These are phyloP conservation scores for Sisor rabdophorus DNA, from an alignment of 2,113 vertebrate species.

Conservation along the genomic window DNA sequence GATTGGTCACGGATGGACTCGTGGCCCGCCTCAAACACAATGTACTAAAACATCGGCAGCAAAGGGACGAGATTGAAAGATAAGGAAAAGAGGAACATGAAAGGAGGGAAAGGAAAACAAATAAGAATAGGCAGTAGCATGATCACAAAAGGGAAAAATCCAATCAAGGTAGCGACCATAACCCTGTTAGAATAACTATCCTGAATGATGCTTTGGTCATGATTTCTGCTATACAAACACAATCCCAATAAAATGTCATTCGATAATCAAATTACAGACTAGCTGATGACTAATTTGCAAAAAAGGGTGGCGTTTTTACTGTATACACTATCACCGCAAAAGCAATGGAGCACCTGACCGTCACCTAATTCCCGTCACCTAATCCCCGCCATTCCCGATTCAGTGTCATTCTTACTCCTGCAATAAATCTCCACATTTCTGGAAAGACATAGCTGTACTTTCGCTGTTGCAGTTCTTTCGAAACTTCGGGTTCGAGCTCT, in stretches of 20 bases:
- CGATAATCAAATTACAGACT: too few relatives aligned
- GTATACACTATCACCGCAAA: too few relatives aligned
- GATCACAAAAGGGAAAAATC: constrained; percentile 63
- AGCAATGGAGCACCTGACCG: too few relatives aligned
- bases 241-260: neutral
- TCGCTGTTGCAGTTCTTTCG: too few relatives aligned
- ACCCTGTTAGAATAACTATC: neutral
- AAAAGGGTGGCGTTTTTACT: too few relatives aligned
- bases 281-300: too few relatives aligned
- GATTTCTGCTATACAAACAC: neutral
- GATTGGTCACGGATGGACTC: constrained; percentile 98
- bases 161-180: constrained; percentile 16
- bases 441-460: too few relatives aligned
- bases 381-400: too few relatives aligned
- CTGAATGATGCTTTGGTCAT: constrained; percentile 32
- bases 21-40: constrained; percentile 99
- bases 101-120: constrained; percentile 54
- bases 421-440: too few relatives aligned
- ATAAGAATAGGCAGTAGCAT: constrained; percentile 62
- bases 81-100: constrained; percentile 49
- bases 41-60: constrained; percentile 93
- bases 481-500: too few relatives aligned
- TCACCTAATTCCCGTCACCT: too few relatives aligned
- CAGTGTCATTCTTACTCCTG: too few relatives aligned
- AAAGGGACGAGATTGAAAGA: constrained; percentile 64